A percentile compares a stretch with the other conserved stretches of the same genome.
Evolutionary conservation across 1,140 invertebrate species (phyloP).

Genomic region (Cheumatopsyche charites): DNA sequence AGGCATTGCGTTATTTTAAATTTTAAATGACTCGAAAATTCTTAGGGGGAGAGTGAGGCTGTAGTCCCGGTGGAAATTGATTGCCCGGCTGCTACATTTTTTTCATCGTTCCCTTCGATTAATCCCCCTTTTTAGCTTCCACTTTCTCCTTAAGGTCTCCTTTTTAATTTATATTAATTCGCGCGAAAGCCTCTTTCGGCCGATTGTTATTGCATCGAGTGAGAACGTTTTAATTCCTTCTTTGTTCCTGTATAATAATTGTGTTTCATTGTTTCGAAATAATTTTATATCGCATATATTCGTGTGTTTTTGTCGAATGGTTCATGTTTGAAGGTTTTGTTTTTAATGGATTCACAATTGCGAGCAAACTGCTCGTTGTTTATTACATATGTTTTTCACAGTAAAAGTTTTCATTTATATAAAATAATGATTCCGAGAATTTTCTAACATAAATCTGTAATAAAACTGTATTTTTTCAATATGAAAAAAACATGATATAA

Average conservation of each 20-base stretch:
- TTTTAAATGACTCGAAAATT: constrained; percentile 43
- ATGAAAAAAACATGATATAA: too few species aligned
- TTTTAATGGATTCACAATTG: not conserved
- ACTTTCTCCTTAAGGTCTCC: not conserved
- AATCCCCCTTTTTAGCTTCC: constrained; percentile 39
- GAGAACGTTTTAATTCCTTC: constrained; percentile 20
- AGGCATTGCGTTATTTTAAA: constrained; percentile 40
- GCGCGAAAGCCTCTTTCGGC: constrained; percentile 39
- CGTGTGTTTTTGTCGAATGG: not conserved
- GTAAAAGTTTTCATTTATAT: too few species aligned
- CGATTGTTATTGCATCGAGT: constrained; percentile 31
- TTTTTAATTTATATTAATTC: constrained; percentile 47
- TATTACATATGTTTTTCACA: too few species aligned
- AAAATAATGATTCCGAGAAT: too few species aligned
- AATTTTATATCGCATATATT: too few species aligned
- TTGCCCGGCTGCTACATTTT: constrained; percentile 41
- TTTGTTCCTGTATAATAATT: constrained; percentile 15
- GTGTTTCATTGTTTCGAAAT: not conserved
- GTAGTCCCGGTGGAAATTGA: constrained; percentile 25
- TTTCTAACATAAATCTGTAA: too few species aligned
- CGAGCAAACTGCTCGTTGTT: too few species aligned
- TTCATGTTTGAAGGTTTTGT: not conserved
- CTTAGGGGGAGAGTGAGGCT: constrained; percentile 20
- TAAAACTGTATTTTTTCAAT: too few species aligned
- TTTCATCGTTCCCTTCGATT: constrained; percentile 44